Conservation (phyloP, 2,113 vertebrate genomes). For the Entomyzon cyanotis region DNA sequence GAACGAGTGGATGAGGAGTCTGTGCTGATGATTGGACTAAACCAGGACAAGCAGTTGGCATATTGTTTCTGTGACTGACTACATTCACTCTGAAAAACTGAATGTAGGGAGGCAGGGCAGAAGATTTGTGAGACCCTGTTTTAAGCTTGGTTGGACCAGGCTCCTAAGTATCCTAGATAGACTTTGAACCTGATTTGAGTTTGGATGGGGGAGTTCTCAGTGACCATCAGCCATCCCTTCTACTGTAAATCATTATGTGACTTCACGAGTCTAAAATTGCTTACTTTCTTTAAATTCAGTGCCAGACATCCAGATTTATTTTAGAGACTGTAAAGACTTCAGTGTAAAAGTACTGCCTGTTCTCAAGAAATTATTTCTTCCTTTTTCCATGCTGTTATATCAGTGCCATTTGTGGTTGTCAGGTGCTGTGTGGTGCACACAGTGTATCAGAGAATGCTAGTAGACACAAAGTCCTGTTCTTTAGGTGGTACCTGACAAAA, state of each 20-base stretch:
- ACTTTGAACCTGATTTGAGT: neutral
- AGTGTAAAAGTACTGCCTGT: neutral
- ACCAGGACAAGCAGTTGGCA: neutral
- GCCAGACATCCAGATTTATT: neutral
- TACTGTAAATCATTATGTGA: neutral
- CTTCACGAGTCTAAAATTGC: neutral
- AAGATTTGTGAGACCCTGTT: neutral
- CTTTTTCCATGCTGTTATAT: neutral
- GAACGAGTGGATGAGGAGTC: rapidly evolving
- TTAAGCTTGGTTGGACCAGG: neutral
- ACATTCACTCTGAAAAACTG: neutral
- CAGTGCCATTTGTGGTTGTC: neutral
- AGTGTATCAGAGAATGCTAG: neutral
- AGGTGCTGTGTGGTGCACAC: neutral
- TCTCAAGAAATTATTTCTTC: neutral
- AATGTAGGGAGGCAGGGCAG: neutral
- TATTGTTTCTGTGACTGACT: neutral
- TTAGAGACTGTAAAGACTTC: neutral
- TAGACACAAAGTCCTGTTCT: neutral
- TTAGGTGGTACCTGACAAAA: neutral
- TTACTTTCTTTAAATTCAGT: neutral
- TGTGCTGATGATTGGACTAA: neutral
- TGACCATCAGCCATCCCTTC: neutral
- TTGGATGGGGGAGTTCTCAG: neutral
- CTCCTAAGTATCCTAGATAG: neutral